These are phyloP conservation scores for Mormyrus lacerda DNA, from an alignment of 2,113 vertebrate genomes.

Conservation along the genomic window DNA sequence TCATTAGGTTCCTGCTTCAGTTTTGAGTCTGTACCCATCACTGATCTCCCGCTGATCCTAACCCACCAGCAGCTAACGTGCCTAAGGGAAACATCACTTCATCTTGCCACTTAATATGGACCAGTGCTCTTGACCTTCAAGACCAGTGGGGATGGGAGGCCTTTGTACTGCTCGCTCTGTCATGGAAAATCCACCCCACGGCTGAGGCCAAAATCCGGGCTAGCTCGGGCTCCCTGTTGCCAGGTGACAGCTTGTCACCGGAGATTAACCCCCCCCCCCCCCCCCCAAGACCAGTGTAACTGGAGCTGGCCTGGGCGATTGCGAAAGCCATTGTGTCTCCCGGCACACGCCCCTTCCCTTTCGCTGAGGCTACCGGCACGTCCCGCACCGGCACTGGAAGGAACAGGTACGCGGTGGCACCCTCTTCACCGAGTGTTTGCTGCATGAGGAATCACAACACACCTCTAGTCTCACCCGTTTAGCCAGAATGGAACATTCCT, in stretches of 20 bases:
- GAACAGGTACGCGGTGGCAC: background rate
- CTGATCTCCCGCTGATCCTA: background rate
- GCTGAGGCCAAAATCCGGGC: background rate
- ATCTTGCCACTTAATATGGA: background rate
- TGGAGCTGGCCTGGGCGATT: background rate
- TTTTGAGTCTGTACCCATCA: background rate
- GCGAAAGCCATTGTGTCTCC: constrained; percentile 8
- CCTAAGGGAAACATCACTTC: background rate
- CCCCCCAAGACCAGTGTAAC: background rate
- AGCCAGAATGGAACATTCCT: background rate
- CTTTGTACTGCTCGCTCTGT: background rate
- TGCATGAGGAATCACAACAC: background rate
- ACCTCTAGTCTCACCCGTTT: background rate
- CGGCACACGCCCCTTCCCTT: background rate
- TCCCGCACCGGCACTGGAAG: background rate
- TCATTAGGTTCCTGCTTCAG: background rate
- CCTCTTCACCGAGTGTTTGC: background rate
- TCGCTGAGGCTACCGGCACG: background rate
- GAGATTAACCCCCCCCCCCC: background rate
- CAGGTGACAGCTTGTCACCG: background rate
- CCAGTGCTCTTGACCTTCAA: background rate
- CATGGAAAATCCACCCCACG: background rate
- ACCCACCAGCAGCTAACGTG: background rate
- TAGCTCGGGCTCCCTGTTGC: constrained; percentile 5
- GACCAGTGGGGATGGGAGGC: background rate